Evolutionary conservation across 35 echinoderm and acorn worm species (phyloP), one percentile per base, ranked within the genome.

Genomic region (Ophiothrix spiculata): DNA sequence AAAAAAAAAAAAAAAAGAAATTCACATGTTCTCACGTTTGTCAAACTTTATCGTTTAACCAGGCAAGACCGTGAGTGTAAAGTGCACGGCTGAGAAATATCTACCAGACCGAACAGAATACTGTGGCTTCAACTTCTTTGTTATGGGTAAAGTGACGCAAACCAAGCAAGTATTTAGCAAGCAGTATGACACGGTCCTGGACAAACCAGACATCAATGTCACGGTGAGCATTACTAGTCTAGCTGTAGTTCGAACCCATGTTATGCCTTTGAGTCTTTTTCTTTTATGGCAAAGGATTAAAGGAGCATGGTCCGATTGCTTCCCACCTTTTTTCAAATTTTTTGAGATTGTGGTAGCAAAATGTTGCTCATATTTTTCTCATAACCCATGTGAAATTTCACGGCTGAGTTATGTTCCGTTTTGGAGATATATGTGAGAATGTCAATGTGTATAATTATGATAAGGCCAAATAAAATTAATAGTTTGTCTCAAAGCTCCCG

Each of bases 151-250:
- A 46, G 92, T 99, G 21, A 80, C 79, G 1, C 64, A 92, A 23
- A 99, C 96, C 31, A 82, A 91, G 36, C 96, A 99, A 40, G 81
- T 83, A 21, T 99, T 87, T 83, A 94, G 92, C 80, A 81, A 41
- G 21, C 89, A 91, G 45, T 80, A 84, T 37, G 92, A 99, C 76
- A 82, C 89, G 77, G 92, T 91, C 2, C 86, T 99, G 29, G 77
- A 86, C n/a, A 99, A 99, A 77, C 96, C 96, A 39, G 78, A 93
- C 13, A 86, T 99, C 19, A 79, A 81, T 8, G 75, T 99, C 14
- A 73, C 56, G 77, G 92, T 99, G 87, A 77, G 92, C 63, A 19
- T 80, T 34, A 1, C 63, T 32, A 21, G 1, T 23, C 28, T 56
- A 38, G 31, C 76, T 74, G 16, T 13, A 32, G 46, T 56, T 75